Evolutionary conservation across 1,140 invertebrate genomes (phyloP), one percentile per base, ranked within the genome.

Genomic region (Bilobella aurantiaca): DNA sequence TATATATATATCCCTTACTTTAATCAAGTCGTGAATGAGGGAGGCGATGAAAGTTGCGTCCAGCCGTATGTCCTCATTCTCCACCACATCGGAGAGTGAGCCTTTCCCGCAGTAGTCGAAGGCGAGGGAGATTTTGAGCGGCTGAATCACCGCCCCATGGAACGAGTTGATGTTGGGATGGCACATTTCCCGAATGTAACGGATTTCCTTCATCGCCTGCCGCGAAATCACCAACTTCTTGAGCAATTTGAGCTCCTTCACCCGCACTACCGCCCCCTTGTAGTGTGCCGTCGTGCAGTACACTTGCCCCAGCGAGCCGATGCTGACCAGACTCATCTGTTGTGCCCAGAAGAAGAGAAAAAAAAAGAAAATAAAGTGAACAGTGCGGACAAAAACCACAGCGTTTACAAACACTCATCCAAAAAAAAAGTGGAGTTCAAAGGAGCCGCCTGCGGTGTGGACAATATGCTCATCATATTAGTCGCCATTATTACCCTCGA

Each of bases 121-220:
- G 78, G 94, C 84, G 77, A 95, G 83, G 70, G 90, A 81, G 74
- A 94, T 86, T 70, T 88, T 84, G 79, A 87, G 86, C 30, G 89
- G 87, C 75, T 95, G 89, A 42, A 96, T 86, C 75, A 87, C 90
- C 53, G 93, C 93, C 69, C 96, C 96, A 76, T 98, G 91, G 79
- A 98, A 98, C 47, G 90, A 89, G 80, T 98, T 98, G 57, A 98
- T 86, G 78, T 98, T 98, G 78, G 92, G 89, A 77, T 98, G 92
- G 30, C 89, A 84, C 69, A 98, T 79, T 75, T 96, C 91, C 42
- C 92, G 82, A 77, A 97, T 80, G 74, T 89, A 77, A 49, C 90
- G 82, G 93, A 99, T 98, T 80, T 99, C 94, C 75, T 96, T 96
- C 87, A 98, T 97, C 66, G 90, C 86, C 67, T 93, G 88, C 46